Conservation (phyloP, 2,888 invertebrate species). For the Sesia apiformis region DNA sequence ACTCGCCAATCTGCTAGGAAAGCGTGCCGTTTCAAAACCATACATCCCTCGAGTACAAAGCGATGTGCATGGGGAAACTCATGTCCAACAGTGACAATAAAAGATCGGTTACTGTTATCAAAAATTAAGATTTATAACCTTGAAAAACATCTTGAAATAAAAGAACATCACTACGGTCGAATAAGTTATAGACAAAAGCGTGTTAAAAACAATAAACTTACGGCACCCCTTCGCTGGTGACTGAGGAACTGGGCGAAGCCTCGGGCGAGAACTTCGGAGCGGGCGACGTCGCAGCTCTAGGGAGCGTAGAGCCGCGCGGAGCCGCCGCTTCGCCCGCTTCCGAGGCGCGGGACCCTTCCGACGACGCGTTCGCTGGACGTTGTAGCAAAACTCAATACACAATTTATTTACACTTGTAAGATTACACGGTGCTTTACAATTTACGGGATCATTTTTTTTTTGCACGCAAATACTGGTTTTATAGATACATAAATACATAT, state of each 20-base stretch:
- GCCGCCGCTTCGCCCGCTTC: constrained; percentile 69
- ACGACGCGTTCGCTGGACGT: constrained; percentile 70
- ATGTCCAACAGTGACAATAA: too few relatives aligned
- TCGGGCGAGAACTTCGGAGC: constrained; percentile 84
- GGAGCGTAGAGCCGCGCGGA: constrained; percentile 54
- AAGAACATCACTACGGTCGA: too few relatives aligned
- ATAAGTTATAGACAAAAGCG: neutral
- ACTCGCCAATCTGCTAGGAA: too few relatives aligned
- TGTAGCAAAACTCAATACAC: constrained; percentile 65
- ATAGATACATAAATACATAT: too few relatives aligned
- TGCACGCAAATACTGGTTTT: too few relatives aligned
- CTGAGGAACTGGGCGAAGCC: constrained; percentile 90
- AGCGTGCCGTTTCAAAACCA: too few relatives aligned
- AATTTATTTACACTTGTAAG: constrained; percentile 1
- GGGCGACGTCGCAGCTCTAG: constrained; percentile 56
- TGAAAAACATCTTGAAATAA: too few relatives aligned
- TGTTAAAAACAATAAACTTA: constrained; percentile 28
- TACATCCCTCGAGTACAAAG: too few relatives aligned
- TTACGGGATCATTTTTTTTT: too few relatives aligned
- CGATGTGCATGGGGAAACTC: too few relatives aligned
- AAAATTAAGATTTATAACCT: too few relatives aligned
- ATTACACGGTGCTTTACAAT: neutral
- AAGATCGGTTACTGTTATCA: too few relatives aligned
- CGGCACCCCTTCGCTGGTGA: constrained; percentile 88
- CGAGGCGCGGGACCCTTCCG: constrained; percentile 64